Conservation (phyloP, 2,888 invertebrate genomes). For the Marasmarcha lunaedactyla region DNA sequence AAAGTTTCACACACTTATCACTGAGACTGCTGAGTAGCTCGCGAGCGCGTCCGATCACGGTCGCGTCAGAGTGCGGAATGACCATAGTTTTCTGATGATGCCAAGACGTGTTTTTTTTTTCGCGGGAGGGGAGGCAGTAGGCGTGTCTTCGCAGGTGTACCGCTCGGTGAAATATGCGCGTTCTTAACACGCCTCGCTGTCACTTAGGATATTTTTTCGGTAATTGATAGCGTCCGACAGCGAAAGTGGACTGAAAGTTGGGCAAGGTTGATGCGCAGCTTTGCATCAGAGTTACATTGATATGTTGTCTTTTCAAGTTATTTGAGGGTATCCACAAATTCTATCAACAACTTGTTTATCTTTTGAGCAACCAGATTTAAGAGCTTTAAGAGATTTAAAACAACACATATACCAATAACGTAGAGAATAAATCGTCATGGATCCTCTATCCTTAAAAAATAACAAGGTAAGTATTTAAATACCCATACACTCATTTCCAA, state of each 20-base stretch:
- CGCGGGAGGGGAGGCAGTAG: constrained; percentile 22
- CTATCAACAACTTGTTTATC: too few relatives aligned
- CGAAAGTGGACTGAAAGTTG: constrained; percentile 26
- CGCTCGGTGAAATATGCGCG: constrained; percentile 62
- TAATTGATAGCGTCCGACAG: constrained; percentile 41
- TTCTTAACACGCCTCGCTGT: constrained; percentile 61
- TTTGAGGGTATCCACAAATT: too few relatives aligned
- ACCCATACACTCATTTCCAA: too few relatives aligned
- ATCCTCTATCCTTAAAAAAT: too few relatives aligned
- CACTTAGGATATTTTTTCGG: constrained; percentile 30
- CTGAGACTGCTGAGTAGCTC: not conserved
- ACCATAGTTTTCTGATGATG: constrained; percentile 38
- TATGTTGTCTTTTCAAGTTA: too few relatives aligned
- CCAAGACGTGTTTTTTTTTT: constrained; percentile 16
- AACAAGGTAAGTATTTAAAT: too few relatives aligned
- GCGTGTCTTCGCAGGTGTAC: constrained; percentile 60
- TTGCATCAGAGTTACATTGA: too few relatives aligned
- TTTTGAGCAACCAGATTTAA: too few relatives aligned
- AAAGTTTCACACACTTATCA: not conserved
- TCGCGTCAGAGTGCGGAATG: constrained; percentile 51
- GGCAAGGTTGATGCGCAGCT: too few relatives aligned
- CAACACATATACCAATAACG: too few relatives aligned
- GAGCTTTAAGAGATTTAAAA: too few relatives aligned
- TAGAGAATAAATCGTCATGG: too few relatives aligned
- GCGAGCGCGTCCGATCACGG: constrained; percentile 27